Evolutionary conservation across 2,113 vertebrate species (phyloP).

Genomic region (Arothron firmamentum): DNA sequence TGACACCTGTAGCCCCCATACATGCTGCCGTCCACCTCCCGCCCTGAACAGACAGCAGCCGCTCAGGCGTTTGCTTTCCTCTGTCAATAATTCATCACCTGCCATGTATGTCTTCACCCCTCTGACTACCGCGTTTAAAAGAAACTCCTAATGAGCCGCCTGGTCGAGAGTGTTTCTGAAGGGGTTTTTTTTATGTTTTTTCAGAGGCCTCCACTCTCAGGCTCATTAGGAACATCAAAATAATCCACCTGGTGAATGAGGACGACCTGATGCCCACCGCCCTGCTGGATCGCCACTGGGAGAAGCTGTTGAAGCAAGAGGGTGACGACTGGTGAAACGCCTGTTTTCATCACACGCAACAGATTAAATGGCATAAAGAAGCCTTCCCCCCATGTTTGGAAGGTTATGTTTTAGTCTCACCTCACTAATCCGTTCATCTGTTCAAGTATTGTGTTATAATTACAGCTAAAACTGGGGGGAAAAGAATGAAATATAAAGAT

Average conservation of each 20-base stretch:
- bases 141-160: too few relatives aligned
- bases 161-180: background rate
- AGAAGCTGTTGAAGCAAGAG: slow-evolving; percentile 55
- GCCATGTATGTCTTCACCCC: background rate
- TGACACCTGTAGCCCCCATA: background rate
- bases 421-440: too few relatives aligned
- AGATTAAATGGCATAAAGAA: background rate
- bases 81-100: slow-evolving; percentile 13
- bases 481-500: too few relatives aligned
- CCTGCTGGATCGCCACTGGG: slow-evolving; percentile 81
- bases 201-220: slow-evolving; percentile 63
- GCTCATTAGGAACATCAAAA: slow-evolving; percentile 70
- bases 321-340: slow-evolving; percentile 2
- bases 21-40: slow-evolving; percentile 10
- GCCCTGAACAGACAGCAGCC: background rate
- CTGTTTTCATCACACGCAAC: background rate
- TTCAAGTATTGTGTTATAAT: too few relatives aligned
- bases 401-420: too few relatives aligned
- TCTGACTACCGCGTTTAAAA: background rate
- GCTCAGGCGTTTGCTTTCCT: background rate
- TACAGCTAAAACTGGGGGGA: too few relatives aligned
- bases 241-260: slow-evolving; percentile 65
- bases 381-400: too few relatives aligned
- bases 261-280: slow-evolving; percentile 81
- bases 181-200: slow-evolving; percentile 29